Conservation (phyloP, 92 coral and sea anemone species). For the Anthopleura xanthogrammica region DNA sequence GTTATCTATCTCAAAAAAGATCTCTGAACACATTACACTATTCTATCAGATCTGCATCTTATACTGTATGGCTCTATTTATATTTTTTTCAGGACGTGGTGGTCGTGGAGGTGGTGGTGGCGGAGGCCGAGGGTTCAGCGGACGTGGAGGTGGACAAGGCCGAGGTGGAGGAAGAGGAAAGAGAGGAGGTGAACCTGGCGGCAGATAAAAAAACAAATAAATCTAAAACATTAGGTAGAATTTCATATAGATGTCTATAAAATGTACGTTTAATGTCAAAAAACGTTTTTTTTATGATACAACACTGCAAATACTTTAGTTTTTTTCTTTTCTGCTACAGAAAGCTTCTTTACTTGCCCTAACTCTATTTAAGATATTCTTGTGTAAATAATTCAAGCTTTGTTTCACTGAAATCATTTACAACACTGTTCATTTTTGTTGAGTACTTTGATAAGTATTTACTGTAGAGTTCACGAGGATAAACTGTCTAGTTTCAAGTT, state of each 20-base stretch:
- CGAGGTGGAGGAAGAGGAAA: slow-evolving; percentile 64
- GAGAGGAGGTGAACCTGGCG: slow-evolving; percentile 37
- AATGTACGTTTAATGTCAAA: background rate
- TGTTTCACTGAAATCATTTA: background rate
- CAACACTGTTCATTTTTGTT: background rate
- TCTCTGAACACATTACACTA: too few species aligned
- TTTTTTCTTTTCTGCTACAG: background rate
- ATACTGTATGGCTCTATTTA: too few species aligned
- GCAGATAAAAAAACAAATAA: slow-evolving; percentile 9
- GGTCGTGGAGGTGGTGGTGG: slow-evolving; percentile 57
- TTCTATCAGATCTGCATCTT: background rate
- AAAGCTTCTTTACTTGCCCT: background rate
- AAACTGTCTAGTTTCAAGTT: too few species aligned
- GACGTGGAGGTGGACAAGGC: slow-evolving; percentile 64
- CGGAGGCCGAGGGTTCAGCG: slow-evolving; percentile 51
- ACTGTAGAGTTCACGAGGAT: too few species aligned
- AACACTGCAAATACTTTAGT: background rate
- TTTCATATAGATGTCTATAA: background rate
- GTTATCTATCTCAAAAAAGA: background rate
- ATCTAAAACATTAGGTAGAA: background rate
- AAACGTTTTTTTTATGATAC: background rate
- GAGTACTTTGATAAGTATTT: too few species aligned
- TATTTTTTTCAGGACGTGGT: slow-evolving; percentile 55
- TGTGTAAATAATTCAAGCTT: background rate
- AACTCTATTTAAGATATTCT: background rate